These are phyloP conservation scores for Otis tarda DNA, from an alignment of 2,113 vertebrate species.

Conservation along the genomic window DNA sequence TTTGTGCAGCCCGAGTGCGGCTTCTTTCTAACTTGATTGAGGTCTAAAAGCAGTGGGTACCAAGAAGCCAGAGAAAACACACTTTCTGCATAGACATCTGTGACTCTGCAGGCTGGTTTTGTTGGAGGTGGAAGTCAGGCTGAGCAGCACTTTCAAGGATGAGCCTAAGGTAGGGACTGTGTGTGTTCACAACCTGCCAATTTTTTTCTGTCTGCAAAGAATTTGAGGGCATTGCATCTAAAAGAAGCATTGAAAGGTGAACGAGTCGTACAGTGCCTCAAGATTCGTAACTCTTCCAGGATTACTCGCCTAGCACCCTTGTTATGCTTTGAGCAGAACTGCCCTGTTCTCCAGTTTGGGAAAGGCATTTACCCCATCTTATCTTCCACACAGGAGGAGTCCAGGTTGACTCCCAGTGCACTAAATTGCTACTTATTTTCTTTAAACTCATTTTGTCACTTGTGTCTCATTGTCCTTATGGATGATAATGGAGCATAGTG, in stretches of 20 bases:
- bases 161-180: neutral
- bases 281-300: neutral
- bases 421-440: neutral
- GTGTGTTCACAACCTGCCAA: neutral
- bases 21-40: neutral
- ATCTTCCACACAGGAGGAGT: neutral
- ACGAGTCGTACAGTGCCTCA: neutral
- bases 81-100: neutral
- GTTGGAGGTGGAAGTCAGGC: neutral
- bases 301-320: neutral
- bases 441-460: neutral
- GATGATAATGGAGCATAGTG: neutral
- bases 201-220: neutral
- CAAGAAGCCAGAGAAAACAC: neutral
- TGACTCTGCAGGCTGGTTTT: neutral
- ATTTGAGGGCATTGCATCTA: neutral
- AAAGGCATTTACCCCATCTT: neutral
- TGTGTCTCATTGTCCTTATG: neutral
- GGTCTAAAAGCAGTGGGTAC: neutral
- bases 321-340: neutral
- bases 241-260: neutral
- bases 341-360: neutral
- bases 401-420: neutral
- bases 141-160: neutral
- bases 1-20: neutral